A percentile compares a stretch with the other conserved stretches of the same genome.
Conservation (phyloP, 2,888 invertebrate genomes). For the Orchesella flavescens region DNA sequence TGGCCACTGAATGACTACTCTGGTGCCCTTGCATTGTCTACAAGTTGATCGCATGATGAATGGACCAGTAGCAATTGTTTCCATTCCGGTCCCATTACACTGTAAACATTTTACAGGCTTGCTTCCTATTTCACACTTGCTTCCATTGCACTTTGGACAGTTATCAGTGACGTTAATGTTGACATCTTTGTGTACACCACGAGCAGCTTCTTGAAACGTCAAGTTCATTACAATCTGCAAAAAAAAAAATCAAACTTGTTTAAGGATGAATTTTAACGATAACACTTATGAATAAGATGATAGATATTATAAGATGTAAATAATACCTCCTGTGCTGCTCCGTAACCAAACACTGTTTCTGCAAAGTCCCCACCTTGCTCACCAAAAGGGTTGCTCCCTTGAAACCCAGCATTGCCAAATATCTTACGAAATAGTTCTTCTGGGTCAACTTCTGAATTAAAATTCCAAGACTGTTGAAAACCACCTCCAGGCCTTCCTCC, state of each 20-base stretch:
- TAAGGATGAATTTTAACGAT: background rate
- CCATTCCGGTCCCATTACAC: constrained; percentile 98
- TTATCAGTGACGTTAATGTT: constrained; percentile 92
- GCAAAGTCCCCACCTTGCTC: constrained; percentile 81
- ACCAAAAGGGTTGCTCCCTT: constrained; percentile 70
- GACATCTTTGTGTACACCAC: constrained; percentile 95
- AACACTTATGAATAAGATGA: no score
- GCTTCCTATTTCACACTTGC: constrained; percentile 90
- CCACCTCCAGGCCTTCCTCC: constrained; percentile 73
- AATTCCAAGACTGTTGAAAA: constrained; percentile 83
- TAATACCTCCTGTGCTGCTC: constrained; percentile 93
- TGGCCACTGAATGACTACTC: constrained; percentile 90
- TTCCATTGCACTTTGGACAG: constrained; percentile 91
- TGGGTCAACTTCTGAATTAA: constrained; percentile 91
- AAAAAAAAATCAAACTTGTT: background rate
- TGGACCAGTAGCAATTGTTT: constrained; percentile 89
- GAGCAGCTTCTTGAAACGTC: constrained; percentile 93
- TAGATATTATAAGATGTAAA: no score
- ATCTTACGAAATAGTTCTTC: constrained; percentile 97
- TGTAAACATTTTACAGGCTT: constrained; percentile 90
- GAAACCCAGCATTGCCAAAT: constrained; percentile 78
- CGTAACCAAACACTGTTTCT: constrained; percentile 83
- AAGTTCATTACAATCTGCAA: constrained; percentile 87
- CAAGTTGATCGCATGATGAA: constrained; percentile 98
- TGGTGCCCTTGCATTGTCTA: constrained; percentile 89